Conservation (phyloP, 2,113 vertebrate genomes). For the Mirounga angustirostris region DNA sequence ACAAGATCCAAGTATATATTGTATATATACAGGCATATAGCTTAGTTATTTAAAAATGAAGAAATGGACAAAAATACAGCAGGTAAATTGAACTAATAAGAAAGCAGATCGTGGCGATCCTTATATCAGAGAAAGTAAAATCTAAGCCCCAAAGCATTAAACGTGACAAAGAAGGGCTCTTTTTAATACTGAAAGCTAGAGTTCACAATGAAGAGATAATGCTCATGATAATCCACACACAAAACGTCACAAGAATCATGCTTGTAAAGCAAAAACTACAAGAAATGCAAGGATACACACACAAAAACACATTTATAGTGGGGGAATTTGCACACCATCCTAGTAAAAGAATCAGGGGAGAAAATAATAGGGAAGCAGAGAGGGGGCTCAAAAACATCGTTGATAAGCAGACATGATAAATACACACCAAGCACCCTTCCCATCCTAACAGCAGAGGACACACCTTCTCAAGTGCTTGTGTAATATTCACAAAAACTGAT, state of each 20-base stretch:
- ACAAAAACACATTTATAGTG: background rate
- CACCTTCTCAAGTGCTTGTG: background rate
- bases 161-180: background rate
- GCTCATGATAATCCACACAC: background rate
- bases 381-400: background rate
- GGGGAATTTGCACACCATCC: background rate
- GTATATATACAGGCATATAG: background rate
- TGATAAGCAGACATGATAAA: background rate
- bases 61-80: background rate
- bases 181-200: background rate
- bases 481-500: background rate
- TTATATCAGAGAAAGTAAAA: background rate
- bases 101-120: background rate
- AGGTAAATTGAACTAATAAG: background rate
- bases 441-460: accelerated
- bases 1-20: background rate
- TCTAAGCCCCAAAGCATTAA: too few species aligned
- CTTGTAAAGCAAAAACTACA: background rate
- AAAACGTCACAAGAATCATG: background rate
- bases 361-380: background rate
- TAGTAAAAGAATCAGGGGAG: background rate
- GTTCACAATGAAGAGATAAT: background rate
- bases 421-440: too few species aligned
- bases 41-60: background rate
- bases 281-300: background rate